Base-by-base conservation (phyloP, 2,888 invertebrate species). In the Cantharis lateralis region DNA sequence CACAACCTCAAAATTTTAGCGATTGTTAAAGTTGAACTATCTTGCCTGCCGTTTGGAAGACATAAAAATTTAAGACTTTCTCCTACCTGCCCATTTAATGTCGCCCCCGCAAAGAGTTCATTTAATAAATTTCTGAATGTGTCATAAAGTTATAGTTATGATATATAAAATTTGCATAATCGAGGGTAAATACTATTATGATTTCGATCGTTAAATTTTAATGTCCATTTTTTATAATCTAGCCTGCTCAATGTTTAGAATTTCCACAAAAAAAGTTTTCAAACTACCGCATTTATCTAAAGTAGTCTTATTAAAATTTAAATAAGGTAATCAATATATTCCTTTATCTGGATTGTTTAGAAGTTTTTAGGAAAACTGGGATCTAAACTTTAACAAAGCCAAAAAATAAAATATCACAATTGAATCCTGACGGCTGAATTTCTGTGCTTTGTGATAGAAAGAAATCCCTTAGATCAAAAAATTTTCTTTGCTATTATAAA, bases 261-360 rank as follows among this genome's bases (percentile, higher is more conserved):
- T 74, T 69, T 28, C 28, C 32, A 24, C 18, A 28, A 15, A 70
- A 70, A 61, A 74, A 70, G 15, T 74, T 74, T 24, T 15, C 48
- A 74, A 74, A 70, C 64, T 74, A 61, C 74, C 64, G 70, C 71
- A 75, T 75, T 71, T 32, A 71, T 71, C 61, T 62, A 32, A 63
- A 68, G 71, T 68, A 75, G 71, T 62, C 75, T 68, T 71, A 75
- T 75, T 75, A 75, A 75, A 75, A 75, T 66, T 75, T 75, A 75
- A 75, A 75, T 75, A 71, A 71, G 75, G 71, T 68, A 75, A 75
- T 75, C 75, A 75, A 75, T 75, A 75, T 71, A 71, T 26, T 62
- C 68, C 68, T 71, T 75, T 75, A 75, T 75, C 71, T 68, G 71
- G 62, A 71, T 71, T 71, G 68, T 71, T 71, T 68, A 68, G 71